Evolutionary conservation across 2,113 vertebrate species (phyloP).

Genomic region (Sebastes fasciatus): DNA sequence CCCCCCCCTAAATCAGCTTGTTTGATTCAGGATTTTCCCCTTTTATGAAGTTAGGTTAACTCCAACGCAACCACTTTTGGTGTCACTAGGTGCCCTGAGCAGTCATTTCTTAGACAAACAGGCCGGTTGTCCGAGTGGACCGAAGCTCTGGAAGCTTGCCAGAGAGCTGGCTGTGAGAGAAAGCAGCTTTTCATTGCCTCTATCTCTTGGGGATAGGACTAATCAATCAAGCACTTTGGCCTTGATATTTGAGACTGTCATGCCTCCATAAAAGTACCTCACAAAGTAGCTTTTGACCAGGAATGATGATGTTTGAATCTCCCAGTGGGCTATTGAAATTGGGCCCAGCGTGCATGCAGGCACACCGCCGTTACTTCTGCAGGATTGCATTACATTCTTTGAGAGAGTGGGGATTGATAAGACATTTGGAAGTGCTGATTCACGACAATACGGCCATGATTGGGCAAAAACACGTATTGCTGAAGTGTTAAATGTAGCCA

Average conservation of each 20-base stretch:
- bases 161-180: constrained; percentile 29
- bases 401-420: constrained; percentile 1
- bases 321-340: constrained; percentile 6
- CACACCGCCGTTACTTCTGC: constrained; percentile 1
- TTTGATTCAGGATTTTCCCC: constrained; percentile 4
- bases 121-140: constrained; percentile 1
- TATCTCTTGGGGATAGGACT: constrained; percentile 41
- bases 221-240: constrained; percentile 58
- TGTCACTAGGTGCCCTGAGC: constrained; percentile 8
- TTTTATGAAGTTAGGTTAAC: not conserved
- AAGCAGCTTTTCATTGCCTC: constrained; percentile 59
- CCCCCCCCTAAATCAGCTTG: not conserved
- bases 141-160: constrained; percentile 21
- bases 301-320: constrained; percentile 16
- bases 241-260: constrained; percentile 44
- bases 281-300: constrained; percentile 35
- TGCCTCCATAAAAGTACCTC: constrained; percentile 27
- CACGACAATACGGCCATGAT: not conserved
- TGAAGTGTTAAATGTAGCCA: not conserved
- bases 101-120: constrained; percentile 37
- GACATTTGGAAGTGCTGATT: not conserved
- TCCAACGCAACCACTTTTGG: not conserved
- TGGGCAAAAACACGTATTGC: not conserved
- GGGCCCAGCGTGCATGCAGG: constrained; percentile 11
- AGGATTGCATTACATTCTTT: constrained; percentile 12